These are phyloP conservation scores for Rhopalosiphum padi DNA, from an alignment of 1,140 invertebrate genomes.

Conservation along the genomic window DNA sequence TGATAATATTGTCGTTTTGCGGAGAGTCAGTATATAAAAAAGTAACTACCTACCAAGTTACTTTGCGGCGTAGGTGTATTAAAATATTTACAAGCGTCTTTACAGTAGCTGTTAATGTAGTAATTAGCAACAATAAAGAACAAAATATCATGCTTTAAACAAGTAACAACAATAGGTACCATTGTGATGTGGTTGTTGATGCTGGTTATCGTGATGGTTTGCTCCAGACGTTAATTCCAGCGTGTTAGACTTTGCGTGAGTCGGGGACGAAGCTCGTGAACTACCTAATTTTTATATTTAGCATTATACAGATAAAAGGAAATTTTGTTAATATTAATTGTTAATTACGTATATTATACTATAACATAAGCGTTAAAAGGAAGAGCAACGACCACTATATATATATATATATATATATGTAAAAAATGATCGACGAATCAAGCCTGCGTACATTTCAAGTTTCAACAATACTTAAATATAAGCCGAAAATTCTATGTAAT, in stretches of 20 bases:
- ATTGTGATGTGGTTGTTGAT: constrained; percentile 52
- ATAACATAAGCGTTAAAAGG: not conserved
- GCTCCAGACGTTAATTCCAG: constrained; percentile 52
- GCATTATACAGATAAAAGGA: not conserved
- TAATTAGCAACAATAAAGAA: not conserved
- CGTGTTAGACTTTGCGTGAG: constrained; percentile 65
- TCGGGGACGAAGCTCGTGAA: constrained; percentile 75
- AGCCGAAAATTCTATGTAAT: not conserved
- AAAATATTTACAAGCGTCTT: not conserved
- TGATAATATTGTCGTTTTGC: not conserved
- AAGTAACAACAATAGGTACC: constrained; percentile 42
- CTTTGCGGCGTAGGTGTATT: not conserved
- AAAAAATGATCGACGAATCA: not conserved
- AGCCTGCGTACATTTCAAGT: not conserved
- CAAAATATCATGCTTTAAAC: not conserved
- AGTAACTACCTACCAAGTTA: constrained; percentile 10
- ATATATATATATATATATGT: not conserved
- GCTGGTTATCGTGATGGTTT: constrained; percentile 55
- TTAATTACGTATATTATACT: not conserved
- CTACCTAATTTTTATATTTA: constrained; percentile 64
- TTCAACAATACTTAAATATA: not conserved
- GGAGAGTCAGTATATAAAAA: not conserved
- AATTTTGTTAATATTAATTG: constrained; percentile 8
- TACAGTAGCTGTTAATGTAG: not conserved
- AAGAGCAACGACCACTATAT: not conserved